Evolutionary conservation across 2,888 invertebrate genomes (phyloP).

Genomic region (Limenitis camilla): DNA sequence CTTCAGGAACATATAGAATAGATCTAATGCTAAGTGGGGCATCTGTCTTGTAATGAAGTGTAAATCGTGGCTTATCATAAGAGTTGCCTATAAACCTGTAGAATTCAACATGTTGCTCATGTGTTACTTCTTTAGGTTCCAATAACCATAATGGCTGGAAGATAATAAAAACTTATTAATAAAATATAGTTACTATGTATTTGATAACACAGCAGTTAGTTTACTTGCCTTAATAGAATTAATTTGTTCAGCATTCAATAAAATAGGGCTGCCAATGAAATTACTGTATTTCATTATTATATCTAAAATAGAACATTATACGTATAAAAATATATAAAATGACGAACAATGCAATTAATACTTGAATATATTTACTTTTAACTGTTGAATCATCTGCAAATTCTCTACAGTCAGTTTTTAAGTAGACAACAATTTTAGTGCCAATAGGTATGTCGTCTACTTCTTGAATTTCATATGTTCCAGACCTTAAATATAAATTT

Average conservation of each 20-base stretch:
- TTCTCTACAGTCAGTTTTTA: slow-evolving; percentile 91
- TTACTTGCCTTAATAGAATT: slow-evolving; percentile 85
- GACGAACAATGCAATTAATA: background rate
- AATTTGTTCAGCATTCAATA: slow-evolving; percentile 89
- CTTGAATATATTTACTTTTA: slow-evolving; percentile 64
- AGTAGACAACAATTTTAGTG: slow-evolving; percentile 92
- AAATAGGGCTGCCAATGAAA: slow-evolving; percentile 95
- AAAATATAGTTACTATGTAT: background rate
- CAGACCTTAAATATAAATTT: slow-evolving; percentile 80
- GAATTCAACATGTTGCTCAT: slow-evolving; percentile 93
- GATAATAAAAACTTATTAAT: slow-evolving; percentile 3
- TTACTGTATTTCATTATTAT: slow-evolving; percentile 97
- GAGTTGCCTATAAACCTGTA: slow-evolving; percentile 91
- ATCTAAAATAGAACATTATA: slow-evolving; percentile 59
- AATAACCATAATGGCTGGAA: slow-evolving; percentile 92
- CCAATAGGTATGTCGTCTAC: slow-evolving; percentile 89
- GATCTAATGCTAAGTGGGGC: slow-evolving; percentile 93
- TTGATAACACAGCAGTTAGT: background rate
- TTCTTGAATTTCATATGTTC: slow-evolving; percentile 90
- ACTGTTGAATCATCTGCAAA: slow-evolving; percentile 91
- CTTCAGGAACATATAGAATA: slow-evolving; percentile 94
- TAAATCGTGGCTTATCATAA: slow-evolving; percentile 91
- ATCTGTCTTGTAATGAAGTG: slow-evolving; percentile 93
- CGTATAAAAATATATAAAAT: background rate
- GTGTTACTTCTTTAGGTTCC: slow-evolving; percentile 90